These are phyloP conservation scores for Colistium nudipinnis DNA, from an alignment of 2,113 vertebrate genomes.

Conservation along the genomic window DNA sequence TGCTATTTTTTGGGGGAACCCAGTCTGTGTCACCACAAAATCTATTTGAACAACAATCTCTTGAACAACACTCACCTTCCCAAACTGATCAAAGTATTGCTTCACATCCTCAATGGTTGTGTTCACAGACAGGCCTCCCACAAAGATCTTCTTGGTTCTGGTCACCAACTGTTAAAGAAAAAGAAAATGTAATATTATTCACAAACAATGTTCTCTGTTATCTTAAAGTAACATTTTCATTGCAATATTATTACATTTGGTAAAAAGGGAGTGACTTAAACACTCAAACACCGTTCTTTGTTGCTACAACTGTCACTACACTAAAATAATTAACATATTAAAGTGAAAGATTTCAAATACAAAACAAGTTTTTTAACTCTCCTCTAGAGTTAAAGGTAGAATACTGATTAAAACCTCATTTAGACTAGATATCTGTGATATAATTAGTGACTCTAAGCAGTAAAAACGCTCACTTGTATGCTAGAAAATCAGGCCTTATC, in stretches of 20 bases:
- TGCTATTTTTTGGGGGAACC: background rate
- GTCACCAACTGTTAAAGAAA: constrained; percentile 93
- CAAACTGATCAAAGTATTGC: constrained; percentile 99
- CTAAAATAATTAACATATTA: background rate
- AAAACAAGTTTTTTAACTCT: background rate
- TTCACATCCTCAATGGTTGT: constrained; percentile 99
- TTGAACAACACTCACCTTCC: constrained; percentile 87
- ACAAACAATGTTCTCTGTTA: background rate
- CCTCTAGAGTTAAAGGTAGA: too few species aligned
- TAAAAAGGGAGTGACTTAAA: background rate
- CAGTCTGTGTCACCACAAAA: too few species aligned
- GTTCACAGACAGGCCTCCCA: constrained; percentile 97
- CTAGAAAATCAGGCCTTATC: too few species aligned
- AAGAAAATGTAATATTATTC: constrained; percentile 19
- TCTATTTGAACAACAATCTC: background rate
- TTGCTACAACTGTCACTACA: background rate
- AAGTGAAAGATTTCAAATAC: background rate
- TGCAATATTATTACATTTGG: background rate
- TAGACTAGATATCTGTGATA: background rate
- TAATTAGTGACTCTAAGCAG: too few species aligned
- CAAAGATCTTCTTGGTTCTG: constrained; percentile 99
- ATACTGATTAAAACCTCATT: background rate
- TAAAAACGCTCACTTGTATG: too few species aligned
- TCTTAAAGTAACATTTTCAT: background rate
- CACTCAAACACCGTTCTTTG: background rate